A percentile compares a stretch with the other conserved stretches of the same genome.
phyloP scores from a whole-genome alignment of 2,888 invertebrate genomes.

The Terebella lapidaria region DNA sequence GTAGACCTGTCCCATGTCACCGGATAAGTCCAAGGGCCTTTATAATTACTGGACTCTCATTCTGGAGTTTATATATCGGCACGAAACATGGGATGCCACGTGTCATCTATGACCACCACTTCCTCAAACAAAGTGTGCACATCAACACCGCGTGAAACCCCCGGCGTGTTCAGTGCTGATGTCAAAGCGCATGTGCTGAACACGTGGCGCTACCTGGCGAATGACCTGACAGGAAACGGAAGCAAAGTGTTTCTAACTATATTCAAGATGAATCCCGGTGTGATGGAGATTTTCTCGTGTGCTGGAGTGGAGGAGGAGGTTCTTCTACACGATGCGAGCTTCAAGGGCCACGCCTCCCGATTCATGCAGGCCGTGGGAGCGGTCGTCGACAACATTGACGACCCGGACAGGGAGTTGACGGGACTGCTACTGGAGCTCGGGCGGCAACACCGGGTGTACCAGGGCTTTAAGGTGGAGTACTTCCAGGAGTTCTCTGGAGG shows the following conservation, averaged over 20 bases:
- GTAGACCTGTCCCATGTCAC: too few species aligned
- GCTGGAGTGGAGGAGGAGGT: constrained; percentile 25
- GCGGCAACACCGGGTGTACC: constrained; percentile 25
- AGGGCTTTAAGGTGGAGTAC: constrained; percentile 30
- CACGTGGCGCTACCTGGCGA: not conserved
- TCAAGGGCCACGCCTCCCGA: constrained; percentile 33
- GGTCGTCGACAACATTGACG: constrained; percentile 32
- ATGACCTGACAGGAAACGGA: not conserved
- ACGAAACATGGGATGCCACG: too few species aligned
- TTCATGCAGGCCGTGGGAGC: constrained; percentile 40
- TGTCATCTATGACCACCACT: too few species aligned
- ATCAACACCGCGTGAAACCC: too few species aligned
- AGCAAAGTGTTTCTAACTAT: not conserved
- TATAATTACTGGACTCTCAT: too few species aligned
- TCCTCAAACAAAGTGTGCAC: too few species aligned
- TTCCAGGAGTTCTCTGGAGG: constrained; percentile 4
- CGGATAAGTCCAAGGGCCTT: too few species aligned
- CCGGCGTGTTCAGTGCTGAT: too few species aligned
- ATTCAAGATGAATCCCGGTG: not conserved
- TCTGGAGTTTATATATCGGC: too few species aligned
- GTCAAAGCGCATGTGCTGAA: too few species aligned
- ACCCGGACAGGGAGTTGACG: constrained; percentile 26
- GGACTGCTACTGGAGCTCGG: constrained; percentile 31
- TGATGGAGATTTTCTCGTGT: not conserved
- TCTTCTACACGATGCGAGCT: constrained; percentile 21